Base-by-base conservation (phyloP, 92 coral and sea anemone species). In the Zoanthus sansibaricus region DNA sequence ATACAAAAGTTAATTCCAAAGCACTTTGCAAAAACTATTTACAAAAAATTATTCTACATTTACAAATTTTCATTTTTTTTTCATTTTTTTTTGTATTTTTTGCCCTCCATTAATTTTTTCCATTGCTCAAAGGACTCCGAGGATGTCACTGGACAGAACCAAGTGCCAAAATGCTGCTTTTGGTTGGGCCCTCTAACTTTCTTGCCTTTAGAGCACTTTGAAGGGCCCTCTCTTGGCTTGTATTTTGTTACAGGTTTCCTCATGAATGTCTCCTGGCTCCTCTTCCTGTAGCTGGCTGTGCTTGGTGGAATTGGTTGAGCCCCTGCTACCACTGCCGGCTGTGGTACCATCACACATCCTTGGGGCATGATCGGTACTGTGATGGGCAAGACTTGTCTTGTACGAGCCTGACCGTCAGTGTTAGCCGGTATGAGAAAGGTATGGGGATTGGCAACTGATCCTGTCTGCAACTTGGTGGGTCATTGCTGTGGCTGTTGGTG, bases 201-300 rank as follows among this genome's bases (percentile, higher is more conserved):
- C 2, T 72, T 47, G 25, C 87, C 69, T 10, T 82, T 82, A 1
- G 76, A 82, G 10, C 87, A 82, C 45, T 44, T 42, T 3, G 78
- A 17, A 33, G 87, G 78, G 5, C 66, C 78, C 52, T 69, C 42
- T 6, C 78, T 45, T 6, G 72, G 76, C 45, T 45, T 82, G 45
- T 82, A 69, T 16, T 49, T 1, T 16, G 69, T 68, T 1, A 46
- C 33, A 0, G 32, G 78, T 3, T 52, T 44, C 78, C 79, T 62
- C 87, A 42, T 15, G 0, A 52, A 61, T 3, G 47, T 46, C 44
- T 68, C 75, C 52, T 6, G 46, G 32, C n/a, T 47, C 58, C 33
- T 42, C 61, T 44, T 32, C 51, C 49, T 47, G 56, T 67, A 14
- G 15, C 17, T 10, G 17, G 18, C 15, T 37, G 25, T 68, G 17